A percentile compares a stretch with the other conserved stretches of the same genome.
These are phyloP conservation scores for Sarcophaga rosellei DNA, from an alignment of 2,888 invertebrate genomes.

Conservation along the genomic window DNA sequence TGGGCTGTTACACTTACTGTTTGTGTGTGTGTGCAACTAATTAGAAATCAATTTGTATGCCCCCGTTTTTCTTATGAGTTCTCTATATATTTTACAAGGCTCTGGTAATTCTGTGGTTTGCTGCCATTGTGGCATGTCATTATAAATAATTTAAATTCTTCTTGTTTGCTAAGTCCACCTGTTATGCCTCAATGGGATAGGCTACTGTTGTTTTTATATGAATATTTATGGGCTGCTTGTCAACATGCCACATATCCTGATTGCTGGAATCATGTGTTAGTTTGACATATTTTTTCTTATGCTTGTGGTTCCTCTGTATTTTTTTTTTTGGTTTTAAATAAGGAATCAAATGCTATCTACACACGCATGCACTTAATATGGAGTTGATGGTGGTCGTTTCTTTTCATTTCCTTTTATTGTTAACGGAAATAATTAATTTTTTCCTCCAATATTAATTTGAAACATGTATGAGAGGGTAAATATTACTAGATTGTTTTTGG, in stretches of 20 bases:
- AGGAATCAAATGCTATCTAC: constrained; percentile 36
- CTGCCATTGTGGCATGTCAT: constrained; percentile 19
- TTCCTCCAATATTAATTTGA: constrained; percentile 20
- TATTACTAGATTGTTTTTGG: too few relatives aligned
- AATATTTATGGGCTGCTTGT: constrained; percentile 52
- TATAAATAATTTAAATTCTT: constrained; percentile 52
- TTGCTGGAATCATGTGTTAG: constrained; percentile 51
- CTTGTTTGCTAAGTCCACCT: constrained; percentile 61
- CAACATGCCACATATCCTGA: constrained; percentile 57
- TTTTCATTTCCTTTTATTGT: neutral
- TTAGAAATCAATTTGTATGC: constrained; percentile 79
- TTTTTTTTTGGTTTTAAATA: constrained; percentile 5
- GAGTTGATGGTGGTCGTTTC: neutral
- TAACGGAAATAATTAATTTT: constrained; percentile 40
- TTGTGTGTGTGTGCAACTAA: constrained; percentile 73
- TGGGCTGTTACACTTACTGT: constrained; percentile 63
- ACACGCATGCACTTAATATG: constrained; percentile 14
- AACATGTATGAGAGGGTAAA: neutral
- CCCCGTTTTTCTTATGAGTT: constrained; percentile 22
- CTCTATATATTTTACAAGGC: constrained; percentile 44
- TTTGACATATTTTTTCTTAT: constrained; percentile 41
- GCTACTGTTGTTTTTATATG: constrained; percentile 34
- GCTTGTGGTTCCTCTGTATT: neutral
- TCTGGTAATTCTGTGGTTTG: constrained; percentile 59
- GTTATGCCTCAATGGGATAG: constrained; percentile 51